These are phyloP conservation scores for Hanleya hanleyi DNA, from an alignment of 2,888 invertebrate species.

Conservation along the genomic window DNA sequence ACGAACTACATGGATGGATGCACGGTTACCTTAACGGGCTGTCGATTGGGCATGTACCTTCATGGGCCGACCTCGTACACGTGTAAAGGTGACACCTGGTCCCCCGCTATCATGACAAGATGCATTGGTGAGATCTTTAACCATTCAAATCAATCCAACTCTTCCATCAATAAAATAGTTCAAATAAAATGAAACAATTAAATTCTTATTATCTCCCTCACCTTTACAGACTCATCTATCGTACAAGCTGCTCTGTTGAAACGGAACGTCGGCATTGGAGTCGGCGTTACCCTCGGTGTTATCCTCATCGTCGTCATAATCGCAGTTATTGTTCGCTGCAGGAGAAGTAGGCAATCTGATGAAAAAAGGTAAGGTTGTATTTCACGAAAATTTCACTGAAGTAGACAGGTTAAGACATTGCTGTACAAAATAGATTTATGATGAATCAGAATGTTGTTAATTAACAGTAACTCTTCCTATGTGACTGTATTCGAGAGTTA, in stretches of 20 bases:
- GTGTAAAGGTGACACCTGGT: constrained; percentile 46
- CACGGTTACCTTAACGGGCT: constrained; percentile 44
- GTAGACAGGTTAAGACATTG: too few species aligned
- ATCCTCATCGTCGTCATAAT: background rate
- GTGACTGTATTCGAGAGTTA: too few species aligned
- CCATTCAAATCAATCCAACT: too few species aligned
- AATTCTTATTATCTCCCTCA: background rate
- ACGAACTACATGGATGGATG: constrained; percentile 46
- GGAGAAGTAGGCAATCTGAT: background rate
- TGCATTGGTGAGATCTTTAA: constrained; percentile 41
- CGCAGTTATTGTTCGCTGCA: background rate
- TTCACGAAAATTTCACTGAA: too few species aligned
- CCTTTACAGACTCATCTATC: background rate
- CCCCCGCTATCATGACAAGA: constrained; percentile 38
- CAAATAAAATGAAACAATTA: background rate
- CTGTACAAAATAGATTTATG: too few species aligned
- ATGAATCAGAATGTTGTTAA: too few species aligned
- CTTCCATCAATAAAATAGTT: too few species aligned
- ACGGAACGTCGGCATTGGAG: background rate
- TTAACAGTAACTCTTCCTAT: too few species aligned
- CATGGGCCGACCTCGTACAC: constrained; percentile 42
- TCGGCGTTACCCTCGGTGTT: background rate
- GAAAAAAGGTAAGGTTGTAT: background rate
- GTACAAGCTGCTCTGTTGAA: background rate
- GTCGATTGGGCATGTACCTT: constrained; percentile 39